phyloP scores from a whole-genome alignment of 1,140 invertebrate genomes.

The Cephus cinctus region DNA sequence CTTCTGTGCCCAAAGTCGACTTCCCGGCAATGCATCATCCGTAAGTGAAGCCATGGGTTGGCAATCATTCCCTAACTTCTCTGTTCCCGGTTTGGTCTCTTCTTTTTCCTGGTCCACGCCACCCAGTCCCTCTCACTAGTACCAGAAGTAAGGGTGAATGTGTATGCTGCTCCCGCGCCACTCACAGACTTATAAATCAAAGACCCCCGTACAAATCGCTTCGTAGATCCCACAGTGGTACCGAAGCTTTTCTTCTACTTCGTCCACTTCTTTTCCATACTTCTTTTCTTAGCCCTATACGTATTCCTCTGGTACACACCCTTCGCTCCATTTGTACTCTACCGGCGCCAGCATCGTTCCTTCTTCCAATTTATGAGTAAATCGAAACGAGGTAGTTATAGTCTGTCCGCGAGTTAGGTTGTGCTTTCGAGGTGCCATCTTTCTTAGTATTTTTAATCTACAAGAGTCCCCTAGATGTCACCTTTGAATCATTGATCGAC shows the following conservation, averaged over 20 bases:
- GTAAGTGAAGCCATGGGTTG: conserved; percentile 32
- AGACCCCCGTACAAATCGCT: conserved; percentile 24
- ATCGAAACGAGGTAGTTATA: too few species aligned
- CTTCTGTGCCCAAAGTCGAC: conserved; percentile 40
- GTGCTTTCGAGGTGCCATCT: too few species aligned
- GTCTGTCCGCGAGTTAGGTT: too few species aligned
- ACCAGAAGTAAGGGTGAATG: conserved; percentile 8
- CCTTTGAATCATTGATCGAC: too few species aligned
- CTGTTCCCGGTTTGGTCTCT: neutral
- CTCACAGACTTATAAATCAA: conserved; percentile 44
- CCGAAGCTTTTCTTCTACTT: conserved; percentile 2
- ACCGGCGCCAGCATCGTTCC: too few species aligned
- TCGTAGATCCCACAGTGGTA: conserved; percentile 17
- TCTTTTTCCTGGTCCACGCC: conserved; percentile 3
- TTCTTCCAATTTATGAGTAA: too few species aligned
- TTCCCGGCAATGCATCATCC: conserved; percentile 39
- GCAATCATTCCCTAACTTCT: conserved; percentile 25
- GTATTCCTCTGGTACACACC: too few species aligned
- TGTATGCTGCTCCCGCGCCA: conserved; percentile 15
- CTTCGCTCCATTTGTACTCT: too few species aligned
- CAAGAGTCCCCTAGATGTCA: too few species aligned
- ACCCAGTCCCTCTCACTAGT: conserved; percentile 11
- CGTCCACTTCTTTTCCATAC: too few species aligned
- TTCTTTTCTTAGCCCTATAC: too few species aligned
- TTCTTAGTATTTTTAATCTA: too few species aligned